Evolutionary conservation across 2,888 invertebrate species (phyloP), one percentile per base, ranked within the genome.

Genomic region (Stenodera caucasica): DNA sequence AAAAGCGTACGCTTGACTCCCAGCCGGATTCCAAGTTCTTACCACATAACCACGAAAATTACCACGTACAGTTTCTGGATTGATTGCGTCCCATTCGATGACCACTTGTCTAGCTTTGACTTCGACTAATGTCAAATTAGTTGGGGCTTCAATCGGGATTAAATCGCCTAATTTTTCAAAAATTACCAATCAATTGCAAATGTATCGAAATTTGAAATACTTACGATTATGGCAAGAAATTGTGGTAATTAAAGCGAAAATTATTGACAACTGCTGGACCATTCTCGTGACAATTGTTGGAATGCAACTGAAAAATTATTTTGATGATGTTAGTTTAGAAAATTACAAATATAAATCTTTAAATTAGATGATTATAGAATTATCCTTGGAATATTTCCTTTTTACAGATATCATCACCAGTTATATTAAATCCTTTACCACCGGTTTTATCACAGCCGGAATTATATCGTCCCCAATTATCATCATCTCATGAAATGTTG

Each of bases 111-210:
- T 68, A 49, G 70, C 72, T 23, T 71, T 70, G 40, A 75, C 72
- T 21, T 68, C 68, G 9, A 75, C 33, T 11, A 75, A 63, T 0
- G 74, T 74, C 32, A 77, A 52, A 51, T 77, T 77, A 9, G 63
- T 64, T 1, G 77, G 77, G 0, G 75, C 72, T 49, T 72, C 70
- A 21, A 70, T 58, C 0, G 77, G 77, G 23, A 77, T 70, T 21
- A 75, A 61, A 57, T 77, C 77, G 26, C 74, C 77, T 77, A 54
- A n/a, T n/a, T n/a, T n/a, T n/a, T n/a, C n/a, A n/a, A n/a, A n/a
- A n/a, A n/a, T n/a, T n/a, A n/a, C n/a, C n/a, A n/a, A n/a, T n/a
- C n/a, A 69, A 63, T 30, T 51, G 55, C 23, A 33, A 53, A 37
- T 45, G 30, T 51, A n/a, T 40, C 8, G 18, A 6, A 40, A 32